Evolutionary conservation across 1,140 invertebrate species (phyloP), one percentile per base, ranked within the genome.

Genomic region (Drosophila simulans): DNA sequence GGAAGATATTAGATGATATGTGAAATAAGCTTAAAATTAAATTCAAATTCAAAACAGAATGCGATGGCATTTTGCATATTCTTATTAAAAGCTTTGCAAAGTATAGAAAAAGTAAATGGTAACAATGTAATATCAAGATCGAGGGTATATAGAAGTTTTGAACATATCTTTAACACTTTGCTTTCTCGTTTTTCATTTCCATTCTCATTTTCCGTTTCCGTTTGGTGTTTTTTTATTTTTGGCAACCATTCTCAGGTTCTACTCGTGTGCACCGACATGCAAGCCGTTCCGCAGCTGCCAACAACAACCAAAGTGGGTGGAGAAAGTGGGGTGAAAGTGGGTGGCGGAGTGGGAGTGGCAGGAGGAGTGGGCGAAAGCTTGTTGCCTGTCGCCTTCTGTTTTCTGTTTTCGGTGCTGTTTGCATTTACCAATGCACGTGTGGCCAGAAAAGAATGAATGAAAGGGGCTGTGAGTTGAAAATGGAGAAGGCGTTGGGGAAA

Each of bases 151-250:
- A 35, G 15, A 52, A 35, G 31, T 52, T 27, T 43, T 17, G 2
- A 10, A 25, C 17, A 27, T 25, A 8, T 27, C 12, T 10, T 17
- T 13, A 8, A 5, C 15, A 25, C 27, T 43, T 17, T 37, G 15
- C 31, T 22, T 46, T 34, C 27, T 59, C 52, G 56, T 37, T 54
- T 63, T 63, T 60, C 71, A 59, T 83, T 82, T 64, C 58, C 80
- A 82, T 79, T 82, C 76, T 64, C 76, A 80, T 75, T 83, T 79
- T 69, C 43, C 52, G 80, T 73, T 75, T 70, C 34, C 43, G 51
- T 34, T 71, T 51, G 63, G 71, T 51, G 55, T 73, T 75, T 77
- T 75, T 74, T 46, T 57, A 72, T 76, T 65, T 76, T 84, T 80
- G 77, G 73, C 81, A 81, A 54, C 72, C 75, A 46, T 80, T 86